phyloP scores from a whole-genome alignment of 2,113 vertebrate species.

The Thymallus thymallus region DNA sequence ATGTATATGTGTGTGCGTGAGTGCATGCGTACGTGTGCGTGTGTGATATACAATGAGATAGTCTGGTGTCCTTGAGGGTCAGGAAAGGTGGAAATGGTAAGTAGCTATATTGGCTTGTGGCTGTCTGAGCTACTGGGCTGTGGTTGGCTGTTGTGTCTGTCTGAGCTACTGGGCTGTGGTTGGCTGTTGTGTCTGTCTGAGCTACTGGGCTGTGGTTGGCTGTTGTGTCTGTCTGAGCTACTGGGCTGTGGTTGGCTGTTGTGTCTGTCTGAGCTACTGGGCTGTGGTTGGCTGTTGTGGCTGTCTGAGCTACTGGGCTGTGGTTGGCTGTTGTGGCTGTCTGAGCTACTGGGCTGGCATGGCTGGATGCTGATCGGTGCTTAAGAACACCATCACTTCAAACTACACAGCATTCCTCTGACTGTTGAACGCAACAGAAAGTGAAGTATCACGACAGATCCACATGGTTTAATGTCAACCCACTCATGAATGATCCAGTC shows the following conservation, averaged over 20 bases:
- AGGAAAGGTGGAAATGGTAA: conserved; percentile 58
- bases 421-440: conserved; percentile 55
- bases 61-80: conserved; percentile 67
- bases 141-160: conserved; percentile 40
- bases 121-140: conserved; percentile 56
- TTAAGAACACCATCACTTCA: conserved; percentile 51
- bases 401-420: conserved; percentile 28
- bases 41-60: conserved; percentile 65
- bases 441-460: conserved; percentile 36
- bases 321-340: conserved; percentile 8
- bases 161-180: background rate
- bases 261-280: background rate
- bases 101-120: conserved; percentile 50
- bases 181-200: conserved; percentile 1
- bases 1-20: background rate
- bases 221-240: background rate
- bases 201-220: conserved; percentile 2
- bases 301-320: no score
- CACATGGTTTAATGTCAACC: conserved; percentile 67
- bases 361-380: conserved; percentile 40
- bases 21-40: conserved; percentile 37
- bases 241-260: conserved; percentile 34
- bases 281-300: conserved; percentile 4
- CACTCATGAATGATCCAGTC: conserved; percentile 64
- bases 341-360: conserved; percentile 10